Percentiles rank a stretch among this genome's conserved stretches.
phyloP scores from a whole-genome alignment of 2,113 vertebrate species.

The Sus scrofa region DNA sequence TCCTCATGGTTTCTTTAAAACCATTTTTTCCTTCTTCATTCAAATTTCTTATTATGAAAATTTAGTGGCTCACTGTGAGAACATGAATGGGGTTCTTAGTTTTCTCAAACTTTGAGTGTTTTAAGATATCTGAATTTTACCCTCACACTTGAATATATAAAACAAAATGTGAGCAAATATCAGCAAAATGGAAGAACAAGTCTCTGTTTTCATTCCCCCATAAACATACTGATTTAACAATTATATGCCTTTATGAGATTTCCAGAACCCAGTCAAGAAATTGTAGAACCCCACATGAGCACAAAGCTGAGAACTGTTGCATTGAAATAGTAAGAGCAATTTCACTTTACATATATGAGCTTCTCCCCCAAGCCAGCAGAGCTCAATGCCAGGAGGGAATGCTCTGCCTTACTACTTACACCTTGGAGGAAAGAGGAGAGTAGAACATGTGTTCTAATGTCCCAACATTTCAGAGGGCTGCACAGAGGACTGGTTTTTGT shows the following conservation, averaged over 20 bases:
- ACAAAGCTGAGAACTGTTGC: background rate
- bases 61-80: background rate
- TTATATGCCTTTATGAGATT: background rate
- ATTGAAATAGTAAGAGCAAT: background rate
- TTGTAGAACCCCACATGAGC: background rate
- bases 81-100: background rate
- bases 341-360: background rate
- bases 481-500: background rate
- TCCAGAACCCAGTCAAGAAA: background rate
- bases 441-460: background rate
- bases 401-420: background rate
- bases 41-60: constrained; percentile 12
- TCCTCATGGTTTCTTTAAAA: background rate
- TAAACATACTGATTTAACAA: background rate
- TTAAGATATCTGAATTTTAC: background rate
- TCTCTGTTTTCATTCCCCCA: background rate
- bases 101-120: background rate
- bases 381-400: background rate
- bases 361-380: background rate
- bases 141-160: background rate
- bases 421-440: background rate
- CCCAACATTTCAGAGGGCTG: background rate
- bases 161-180: background rate
- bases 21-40: background rate
- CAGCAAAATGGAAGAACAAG: background rate